Percentiles rank a stretch among this genome's conserved stretches.
phyloP scores from a whole-genome alignment of 1,140 invertebrate genomes.

The Drosophila mojavensis region DNA sequence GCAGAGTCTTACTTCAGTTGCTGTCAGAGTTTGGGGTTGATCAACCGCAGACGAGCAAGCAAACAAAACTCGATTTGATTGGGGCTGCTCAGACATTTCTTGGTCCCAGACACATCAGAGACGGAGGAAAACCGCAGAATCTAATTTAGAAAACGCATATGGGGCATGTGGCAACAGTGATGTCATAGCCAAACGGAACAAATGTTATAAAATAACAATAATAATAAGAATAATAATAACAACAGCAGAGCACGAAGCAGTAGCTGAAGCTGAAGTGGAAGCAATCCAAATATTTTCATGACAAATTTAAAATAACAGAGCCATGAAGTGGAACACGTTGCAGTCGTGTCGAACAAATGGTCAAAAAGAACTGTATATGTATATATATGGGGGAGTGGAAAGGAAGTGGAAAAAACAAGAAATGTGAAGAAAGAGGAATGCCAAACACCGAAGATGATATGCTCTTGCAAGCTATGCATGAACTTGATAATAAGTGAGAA shows the following conservation, averaged over 20 bases:
- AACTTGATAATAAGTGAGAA: too few relatives aligned
- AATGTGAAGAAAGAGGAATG: neutral
- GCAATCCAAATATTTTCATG: conserved; percentile 76
- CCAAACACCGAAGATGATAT: neutral
- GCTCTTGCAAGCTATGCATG: neutral
- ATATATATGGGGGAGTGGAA: too few relatives aligned
- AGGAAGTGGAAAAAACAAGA: conserved; percentile 7
- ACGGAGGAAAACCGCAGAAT: conserved; percentile 61
- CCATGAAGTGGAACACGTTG: conserved; percentile 76
- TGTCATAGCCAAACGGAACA: conserved; percentile 26
- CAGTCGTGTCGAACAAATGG: conserved; percentile 52
- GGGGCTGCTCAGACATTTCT: neutral
- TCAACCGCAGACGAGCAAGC: conserved; percentile 50
- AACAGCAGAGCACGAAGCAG: conserved; percentile 21
- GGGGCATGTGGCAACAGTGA: conserved; percentile 49
- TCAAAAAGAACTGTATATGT: conserved; percentile 22
- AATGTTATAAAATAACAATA: conserved; percentile 58
- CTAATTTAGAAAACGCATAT: conserved; percentile 66
- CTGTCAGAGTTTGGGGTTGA: neutral
- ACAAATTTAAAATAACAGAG: conserved; percentile 83
- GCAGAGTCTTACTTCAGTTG: neutral
- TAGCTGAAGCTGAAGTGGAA: conserved; percentile 29
- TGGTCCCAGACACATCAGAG: conserved; percentile 17
- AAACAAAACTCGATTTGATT: conserved; percentile 53
- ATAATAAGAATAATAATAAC: conserved; percentile 15